Base-by-base conservation (phyloP, 2,888 invertebrate species). In the Mesoligia furuncula region DNA sequence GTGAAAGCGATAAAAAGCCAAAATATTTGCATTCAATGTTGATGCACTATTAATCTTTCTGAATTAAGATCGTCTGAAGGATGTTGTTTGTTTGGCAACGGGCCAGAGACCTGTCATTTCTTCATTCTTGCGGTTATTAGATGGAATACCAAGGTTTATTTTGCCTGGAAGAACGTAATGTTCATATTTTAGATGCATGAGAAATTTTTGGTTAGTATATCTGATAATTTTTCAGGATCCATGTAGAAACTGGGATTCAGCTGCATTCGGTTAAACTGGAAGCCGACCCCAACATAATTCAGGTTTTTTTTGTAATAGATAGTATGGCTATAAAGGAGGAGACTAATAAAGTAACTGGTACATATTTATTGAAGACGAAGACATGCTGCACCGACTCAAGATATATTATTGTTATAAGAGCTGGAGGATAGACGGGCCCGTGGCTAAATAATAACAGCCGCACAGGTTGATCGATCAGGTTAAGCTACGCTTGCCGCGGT, bases 41-140 rank as follows among this genome's bases (percentile, higher is more conserved):
- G 83, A 77, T 85, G 83, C 74, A 75, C 74, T 83, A 86, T 79
- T 79, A 81, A 83, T 86, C 74, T 75, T 67, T 62, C 62, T 67
- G 69, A 71, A 85, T 86, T 86, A 77, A 82, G 83, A 83, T 69
- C 79, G 73, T 75, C 51, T 84, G 74, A 83, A 86, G 84, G 86
- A 85, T 77, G 57, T 31, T 69, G 78, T 85, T 78, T 66, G n/a
- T 57, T 82, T 85, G 86, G 84, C 77, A 51, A 7, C 1, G 0
- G 20, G 67, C 84, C 84, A 84, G 13, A 8, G 24, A 54, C 31
- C 75, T 73, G 84, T 79, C 62, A 75, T 36, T 83, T 85, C 69
- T 77, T 66, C 59, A 66, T 77, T 59, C 59, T 69, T 69, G 81
- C 39, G 51, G 61, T 76, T 85, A 69, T 74, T 51, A 0, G 36